These are phyloP conservation scores for Graphium colonna DNA, from an alignment of 2,888 invertebrate species.

Conservation along the genomic window DNA sequence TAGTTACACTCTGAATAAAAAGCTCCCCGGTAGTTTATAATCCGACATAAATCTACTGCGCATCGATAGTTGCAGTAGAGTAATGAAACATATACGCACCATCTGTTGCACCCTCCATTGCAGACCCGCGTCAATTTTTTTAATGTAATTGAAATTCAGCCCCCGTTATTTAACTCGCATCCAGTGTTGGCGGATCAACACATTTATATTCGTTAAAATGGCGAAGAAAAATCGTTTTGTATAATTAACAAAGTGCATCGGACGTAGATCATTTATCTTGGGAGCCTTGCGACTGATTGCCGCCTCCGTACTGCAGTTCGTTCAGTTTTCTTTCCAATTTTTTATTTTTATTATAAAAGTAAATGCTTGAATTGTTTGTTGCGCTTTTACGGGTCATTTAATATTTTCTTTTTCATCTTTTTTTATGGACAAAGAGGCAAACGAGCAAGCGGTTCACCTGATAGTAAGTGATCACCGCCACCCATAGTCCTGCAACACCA, in stretches of 20 bases:
- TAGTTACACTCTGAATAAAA: conserved; percentile 70
- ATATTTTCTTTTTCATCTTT: no score
- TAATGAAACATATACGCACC: conserved; percentile 74
- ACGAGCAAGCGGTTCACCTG: no score
- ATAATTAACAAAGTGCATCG: conserved; percentile 13
- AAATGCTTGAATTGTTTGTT: not conserved
- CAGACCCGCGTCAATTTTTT: conserved; percentile 66
- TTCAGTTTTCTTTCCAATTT: not conserved
- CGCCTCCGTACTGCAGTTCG: not conserved
- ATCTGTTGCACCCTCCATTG: conserved; percentile 79
- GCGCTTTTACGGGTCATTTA: no score
- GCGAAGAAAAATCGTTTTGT: conserved; percentile 18
- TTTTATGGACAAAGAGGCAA: no score
- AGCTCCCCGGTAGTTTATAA: conserved; percentile 62
- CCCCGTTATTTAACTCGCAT: conserved; percentile 65
- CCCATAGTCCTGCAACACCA: no score
- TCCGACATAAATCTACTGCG: conserved; percentile 72
- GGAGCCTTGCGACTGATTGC: conserved; percentile 14
- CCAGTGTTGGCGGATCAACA: conserved; percentile 37
- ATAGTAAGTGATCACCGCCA: no score
- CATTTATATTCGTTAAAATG: conserved; percentile 2
- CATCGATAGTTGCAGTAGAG: conserved; percentile 60
- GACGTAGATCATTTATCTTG: conserved; percentile 20
- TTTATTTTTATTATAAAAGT: not conserved
- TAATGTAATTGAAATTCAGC: conserved; percentile 75